phyloP scores from a whole-genome alignment of 2,113 vertebrate species.

The Noturus placidus region DNA sequence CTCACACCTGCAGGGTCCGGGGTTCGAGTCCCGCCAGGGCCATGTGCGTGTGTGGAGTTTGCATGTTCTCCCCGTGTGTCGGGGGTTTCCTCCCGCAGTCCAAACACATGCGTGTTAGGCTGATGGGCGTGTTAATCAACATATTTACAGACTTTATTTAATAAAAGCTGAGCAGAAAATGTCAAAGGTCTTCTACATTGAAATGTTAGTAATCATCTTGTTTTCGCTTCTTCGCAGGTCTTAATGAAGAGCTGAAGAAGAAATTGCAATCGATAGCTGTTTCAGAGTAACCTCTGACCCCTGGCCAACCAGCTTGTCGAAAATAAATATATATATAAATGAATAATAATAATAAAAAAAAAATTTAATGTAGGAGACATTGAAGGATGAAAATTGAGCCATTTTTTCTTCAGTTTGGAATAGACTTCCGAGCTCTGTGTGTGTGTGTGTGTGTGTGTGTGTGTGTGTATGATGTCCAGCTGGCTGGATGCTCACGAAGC shows the following conservation, averaged over 20 bases:
- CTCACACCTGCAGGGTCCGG: too few species aligned
- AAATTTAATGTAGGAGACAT: too few species aligned
- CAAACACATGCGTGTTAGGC: too few species aligned
- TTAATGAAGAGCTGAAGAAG: conserved; percentile 67
- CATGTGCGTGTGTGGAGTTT: too few species aligned
- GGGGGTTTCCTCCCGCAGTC: too few species aligned
- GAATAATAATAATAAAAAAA: too few species aligned
- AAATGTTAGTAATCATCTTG: neutral
- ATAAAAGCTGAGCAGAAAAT: neutral
- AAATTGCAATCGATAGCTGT: conserved; percentile 57
- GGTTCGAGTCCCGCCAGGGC: too few species aligned
- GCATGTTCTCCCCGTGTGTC: too few species aligned
- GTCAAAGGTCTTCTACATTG: neutral
- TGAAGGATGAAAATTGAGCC: neutral
- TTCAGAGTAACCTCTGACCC: conserved; percentile 7
- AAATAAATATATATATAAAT: neutral
- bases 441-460: conserved; percentile 1
- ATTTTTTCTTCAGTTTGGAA: neutral
- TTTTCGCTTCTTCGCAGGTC: neutral
- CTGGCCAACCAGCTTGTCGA: neutral
- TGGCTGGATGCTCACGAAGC: neutral
- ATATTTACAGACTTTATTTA: neutral
- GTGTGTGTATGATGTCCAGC: conserved; percentile 10
- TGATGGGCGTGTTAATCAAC: too few species aligned
- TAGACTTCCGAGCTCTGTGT: neutral